Evolutionary conservation across 2,797 vertebrate genomes (phyloP).

Genomic region (Esox lucius): DNA sequence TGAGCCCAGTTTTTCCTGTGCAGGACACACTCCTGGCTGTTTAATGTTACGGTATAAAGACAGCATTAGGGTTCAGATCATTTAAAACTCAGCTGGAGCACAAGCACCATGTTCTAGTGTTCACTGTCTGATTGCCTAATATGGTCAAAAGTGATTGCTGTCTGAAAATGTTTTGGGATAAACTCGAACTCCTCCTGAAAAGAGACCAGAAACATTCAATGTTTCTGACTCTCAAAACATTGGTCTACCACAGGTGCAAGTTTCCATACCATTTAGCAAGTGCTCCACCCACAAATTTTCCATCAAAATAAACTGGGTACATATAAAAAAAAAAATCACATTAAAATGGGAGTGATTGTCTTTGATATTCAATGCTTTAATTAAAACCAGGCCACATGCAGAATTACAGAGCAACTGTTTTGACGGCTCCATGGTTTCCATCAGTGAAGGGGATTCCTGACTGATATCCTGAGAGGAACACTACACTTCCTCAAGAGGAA

Average conservation of each 20-base stretch:
- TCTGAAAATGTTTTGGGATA: conserved; percentile 62
- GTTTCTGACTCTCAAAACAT: conserved; percentile 73
- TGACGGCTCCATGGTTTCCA: conserved; percentile 72
- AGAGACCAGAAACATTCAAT: conserved; percentile 65
- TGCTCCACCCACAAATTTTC: conserved; percentile 75
- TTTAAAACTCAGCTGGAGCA: conserved; percentile 35
- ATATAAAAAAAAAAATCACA: conserved; percentile 70
- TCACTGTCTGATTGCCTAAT: conserved; percentile 52
- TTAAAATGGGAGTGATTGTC: conserved; percentile 73
- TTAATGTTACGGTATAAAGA: too few relatives aligned
- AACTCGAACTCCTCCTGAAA: conserved; percentile 56
- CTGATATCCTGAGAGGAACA: conserved; percentile 69
- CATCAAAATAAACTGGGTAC: conserved; percentile 73
- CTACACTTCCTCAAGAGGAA: conserved; percentile 67
- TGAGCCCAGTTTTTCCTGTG: too few relatives aligned
- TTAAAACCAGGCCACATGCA: conserved; percentile 69
- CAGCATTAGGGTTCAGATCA: too few relatives aligned
- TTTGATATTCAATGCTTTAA: conserved; percentile 79
- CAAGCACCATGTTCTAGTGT: conserved; percentile 45
- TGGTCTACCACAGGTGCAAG: conserved; percentile 79
- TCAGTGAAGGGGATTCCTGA: conserved; percentile 73
- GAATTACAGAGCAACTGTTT: conserved; percentile 63
- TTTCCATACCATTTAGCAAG: conserved; percentile 76
- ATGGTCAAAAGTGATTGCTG: conserved; percentile 48
- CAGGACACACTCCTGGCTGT: too few relatives aligned